Conservation (phyloP, 2,113 vertebrate species). For the Picathartes gymnocephalus region DNA sequence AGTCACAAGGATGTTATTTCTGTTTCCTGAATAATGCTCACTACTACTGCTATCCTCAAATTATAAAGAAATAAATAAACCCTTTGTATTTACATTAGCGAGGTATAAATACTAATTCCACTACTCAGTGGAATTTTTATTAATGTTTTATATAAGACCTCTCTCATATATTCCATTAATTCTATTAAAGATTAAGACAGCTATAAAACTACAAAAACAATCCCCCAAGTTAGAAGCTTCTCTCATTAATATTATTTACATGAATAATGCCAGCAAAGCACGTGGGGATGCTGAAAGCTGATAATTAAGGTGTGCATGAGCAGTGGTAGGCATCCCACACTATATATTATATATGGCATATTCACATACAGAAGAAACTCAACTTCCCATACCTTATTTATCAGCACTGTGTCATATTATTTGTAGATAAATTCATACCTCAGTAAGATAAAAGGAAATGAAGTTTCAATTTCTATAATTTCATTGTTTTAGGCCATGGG, state of each 20-base stretch:
- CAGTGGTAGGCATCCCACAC: background rate
- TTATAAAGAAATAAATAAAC: background rate
- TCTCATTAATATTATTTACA: background rate
- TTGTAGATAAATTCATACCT: background rate
- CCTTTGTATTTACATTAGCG: background rate
- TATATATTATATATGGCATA: fast-evolving
- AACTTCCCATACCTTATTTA: background rate
- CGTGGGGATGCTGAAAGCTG: background rate
- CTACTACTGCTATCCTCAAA: background rate
- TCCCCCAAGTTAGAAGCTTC: background rate
- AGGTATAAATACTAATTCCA: conserved; percentile 21
- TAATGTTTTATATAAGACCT: background rate
- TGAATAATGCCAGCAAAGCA: background rate
- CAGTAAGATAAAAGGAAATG: background rate
- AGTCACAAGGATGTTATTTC: background rate
- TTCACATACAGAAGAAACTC: background rate
- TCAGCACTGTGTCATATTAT: background rate
- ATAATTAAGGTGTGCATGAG: background rate
- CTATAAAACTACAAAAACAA: background rate
- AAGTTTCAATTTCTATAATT: background rate
- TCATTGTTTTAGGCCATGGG: background rate
- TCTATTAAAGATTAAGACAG: background rate
- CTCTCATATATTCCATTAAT: background rate
- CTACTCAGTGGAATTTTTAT: background rate
- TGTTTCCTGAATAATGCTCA: background rate